Base-by-base conservation (phyloP, 2,888 invertebrate genomes). In the Stenodera caucasica region DNA sequence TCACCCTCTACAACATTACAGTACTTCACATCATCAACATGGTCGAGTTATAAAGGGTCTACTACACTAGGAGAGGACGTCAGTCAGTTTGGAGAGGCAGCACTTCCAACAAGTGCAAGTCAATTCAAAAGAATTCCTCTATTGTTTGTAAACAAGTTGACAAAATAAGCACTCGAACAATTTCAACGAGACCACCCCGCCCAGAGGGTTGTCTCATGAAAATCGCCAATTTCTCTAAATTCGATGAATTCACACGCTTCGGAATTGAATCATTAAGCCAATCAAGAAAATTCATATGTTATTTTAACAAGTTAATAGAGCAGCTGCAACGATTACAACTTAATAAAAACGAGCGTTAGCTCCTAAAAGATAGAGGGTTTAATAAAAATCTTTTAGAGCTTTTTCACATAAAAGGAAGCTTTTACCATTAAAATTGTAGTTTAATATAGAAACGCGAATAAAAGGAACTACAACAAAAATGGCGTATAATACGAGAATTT, bases 351-450 rank as follows among this genome's bases (percentile, higher is more conserved):
- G 14, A n/a, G n/a, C 14, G 15, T 40, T 40, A 18, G 4, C 9
- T 8, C 18, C 18, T 18, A 9, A 1, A 6, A 15, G 15, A 18
- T 18, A 18, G 21, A 21, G 11, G 11, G 18, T 40, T 40, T 40
- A 18, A 40, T 40, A 40, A 40, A 40, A 40, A 18, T 21, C 40
- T 9, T 40, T 40, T 40, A 40, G 40, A 40, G 40, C 11, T 40
- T 40, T 40, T 9, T 11, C 40, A 6, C 21, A 40, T 40, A 40
- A 9, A 40, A 18, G 21, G 40, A 21, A 11, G 40, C 40, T 40
- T 40, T 40, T 40, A 40, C 40, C 40, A 21, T 40, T 40, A 40
- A 40, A 40, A 21, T 40, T 40, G 40, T 40, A 21, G 40, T 40
- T 40, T 40, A 18, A 40, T 40, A 40, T 40, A 40, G 5, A 40